Percentiles rank a stretch among this genome's conserved stretches.
Evolutionary conservation across 1,140 invertebrate species (phyloP).

Genomic region (Drosophila virilis): DNA sequence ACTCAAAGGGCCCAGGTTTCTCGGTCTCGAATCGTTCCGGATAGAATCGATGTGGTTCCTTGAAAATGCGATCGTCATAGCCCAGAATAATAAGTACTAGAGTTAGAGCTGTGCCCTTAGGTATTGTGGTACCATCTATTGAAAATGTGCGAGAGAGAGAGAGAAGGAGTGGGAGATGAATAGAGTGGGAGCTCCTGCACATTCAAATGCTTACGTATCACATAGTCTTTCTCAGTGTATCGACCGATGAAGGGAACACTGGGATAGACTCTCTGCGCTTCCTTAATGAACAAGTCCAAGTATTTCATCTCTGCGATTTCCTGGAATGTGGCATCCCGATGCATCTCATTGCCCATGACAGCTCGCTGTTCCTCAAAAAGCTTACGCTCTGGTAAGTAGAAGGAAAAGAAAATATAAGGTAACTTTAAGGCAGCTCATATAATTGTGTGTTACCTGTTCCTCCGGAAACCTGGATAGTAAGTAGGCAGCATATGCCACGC

Average conservation of each 20-base stretch:
- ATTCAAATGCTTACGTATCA: slow-evolving; percentile 55
- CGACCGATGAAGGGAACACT: slow-evolving; percentile 88
- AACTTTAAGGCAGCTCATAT: slow-evolving; percentile 5
- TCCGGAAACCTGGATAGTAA: slow-evolving; percentile 72
- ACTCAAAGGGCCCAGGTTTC: slow-evolving; percentile 85
- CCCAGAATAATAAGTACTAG: slow-evolving; percentile 57
- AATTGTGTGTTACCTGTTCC: slow-evolving; percentile 66
- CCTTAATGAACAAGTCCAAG: slow-evolving; percentile 88
- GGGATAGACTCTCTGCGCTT: slow-evolving; percentile 87
- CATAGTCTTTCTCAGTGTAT: slow-evolving; percentile 62
- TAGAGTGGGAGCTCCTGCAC: too few relatives aligned
- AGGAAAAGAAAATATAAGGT: not conserved
- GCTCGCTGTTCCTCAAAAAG: slow-evolving; percentile 85
- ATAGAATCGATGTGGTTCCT: slow-evolving; percentile 90
- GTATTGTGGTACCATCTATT: slow-evolving; percentile 64
- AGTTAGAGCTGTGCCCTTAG: slow-evolving; percentile 60
- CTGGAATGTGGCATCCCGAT: slow-evolving; percentile 85
- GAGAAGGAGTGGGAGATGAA: too few relatives aligned
- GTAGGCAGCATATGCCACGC: slow-evolving; percentile 76
- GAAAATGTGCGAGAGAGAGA: too few relatives aligned
- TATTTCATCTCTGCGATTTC: slow-evolving; percentile 88
- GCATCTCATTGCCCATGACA: slow-evolving; percentile 84
- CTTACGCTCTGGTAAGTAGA: slow-evolving; percentile 77
- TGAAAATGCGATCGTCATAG: slow-evolving; percentile 85
- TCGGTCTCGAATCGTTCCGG: slow-evolving; percentile 89